These are phyloP conservation scores for Sitobion miscanthi DNA, from an alignment of 1,140 invertebrate species.

Conservation along the genomic window DNA sequence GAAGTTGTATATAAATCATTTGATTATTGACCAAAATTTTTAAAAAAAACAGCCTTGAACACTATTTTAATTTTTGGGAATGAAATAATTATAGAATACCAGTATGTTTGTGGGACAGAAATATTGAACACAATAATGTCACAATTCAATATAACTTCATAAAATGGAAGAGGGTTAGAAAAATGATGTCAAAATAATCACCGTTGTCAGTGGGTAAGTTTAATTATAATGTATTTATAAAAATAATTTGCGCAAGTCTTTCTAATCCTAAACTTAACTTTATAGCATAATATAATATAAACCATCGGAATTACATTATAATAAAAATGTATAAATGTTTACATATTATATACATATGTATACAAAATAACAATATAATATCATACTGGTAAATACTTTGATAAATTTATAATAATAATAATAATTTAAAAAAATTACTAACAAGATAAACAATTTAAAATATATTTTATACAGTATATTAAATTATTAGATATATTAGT, in stretches of 20 bases:
- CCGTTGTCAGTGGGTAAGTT: neutral
- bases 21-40: no score
- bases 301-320: conserved; percentile 18
- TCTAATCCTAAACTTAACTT: conserved; percentile 30
- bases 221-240: conserved; percentile 30
- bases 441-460: conserved; percentile 9
- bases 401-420: neutral
- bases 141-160: neutral
- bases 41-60: no score
- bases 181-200: neutral
- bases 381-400: neutral
- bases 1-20: no score
- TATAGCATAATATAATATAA: conserved; percentile 24
- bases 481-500: conserved; percentile 10
- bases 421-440: neutral
- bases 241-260: conserved; percentile 36
- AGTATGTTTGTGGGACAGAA: neutral
- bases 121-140: neutral
- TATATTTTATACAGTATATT: neutral
- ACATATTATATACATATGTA: conserved; percentile 3
- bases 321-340: conserved; percentile 39
- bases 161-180: neutral
- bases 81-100: neutral
- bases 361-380: conserved; percentile 46
- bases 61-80: neutral